These are phyloP conservation scores for Florisuga fusca DNA, from an alignment of 2,797 vertebrate genomes.

Conservation along the genomic window DNA sequence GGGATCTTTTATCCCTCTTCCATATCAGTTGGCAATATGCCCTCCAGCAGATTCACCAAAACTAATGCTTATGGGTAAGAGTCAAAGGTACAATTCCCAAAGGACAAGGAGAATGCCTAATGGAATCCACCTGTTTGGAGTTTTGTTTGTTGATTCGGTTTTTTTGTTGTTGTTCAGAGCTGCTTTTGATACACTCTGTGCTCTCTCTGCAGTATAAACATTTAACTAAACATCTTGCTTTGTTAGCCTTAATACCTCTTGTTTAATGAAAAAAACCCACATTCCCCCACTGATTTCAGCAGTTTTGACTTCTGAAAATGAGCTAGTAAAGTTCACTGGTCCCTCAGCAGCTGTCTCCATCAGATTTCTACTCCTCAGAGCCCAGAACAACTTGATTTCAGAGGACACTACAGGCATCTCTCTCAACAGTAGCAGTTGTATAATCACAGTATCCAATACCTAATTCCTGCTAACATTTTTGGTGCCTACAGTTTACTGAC, in stretches of 20 bases:
- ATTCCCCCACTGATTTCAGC: neutral
- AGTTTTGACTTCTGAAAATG: constrained; percentile 39
- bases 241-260: constrained; percentile 19
- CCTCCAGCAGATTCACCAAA: neutral
- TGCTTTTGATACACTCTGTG: neutral
- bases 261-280: neutral
- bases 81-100: neutral
- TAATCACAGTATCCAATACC: neutral
- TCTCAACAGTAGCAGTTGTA: constrained; percentile 7
- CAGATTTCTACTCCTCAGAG: constrained; percentile 53
- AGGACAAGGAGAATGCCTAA: constrained; percentile 12
- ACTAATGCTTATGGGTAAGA: neutral
- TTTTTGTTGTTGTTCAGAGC: neutral
- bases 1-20: neutral
- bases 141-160: neutral
- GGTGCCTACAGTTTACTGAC: neutral
- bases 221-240: constrained; percentile 27
- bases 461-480: neutral
- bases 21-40: neutral
- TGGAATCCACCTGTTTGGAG: neutral
- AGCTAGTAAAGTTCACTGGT: constrained; percentile 41
- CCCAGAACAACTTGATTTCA: constrained; percentile 27
- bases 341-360: constrained; percentile 23
- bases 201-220: neutral
- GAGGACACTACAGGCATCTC: neutral